A percentile compares a stretch with the other conserved stretches of the same genome.
Conservation (phyloP, 2,888 invertebrate species). For the Machimus atricapillus region DNA sequence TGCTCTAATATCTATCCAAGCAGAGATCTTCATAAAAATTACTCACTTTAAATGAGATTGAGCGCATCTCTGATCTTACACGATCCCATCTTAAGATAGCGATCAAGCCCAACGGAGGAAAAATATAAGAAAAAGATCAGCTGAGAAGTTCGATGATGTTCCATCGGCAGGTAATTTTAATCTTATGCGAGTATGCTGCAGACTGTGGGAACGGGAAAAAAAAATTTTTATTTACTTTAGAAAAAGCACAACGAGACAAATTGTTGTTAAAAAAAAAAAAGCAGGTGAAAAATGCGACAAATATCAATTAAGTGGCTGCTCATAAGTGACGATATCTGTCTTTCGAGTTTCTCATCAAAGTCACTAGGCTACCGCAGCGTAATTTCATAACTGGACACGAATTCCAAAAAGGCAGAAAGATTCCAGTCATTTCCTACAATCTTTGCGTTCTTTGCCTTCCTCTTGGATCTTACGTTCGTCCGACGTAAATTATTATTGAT, state of each 20-base stretch:
- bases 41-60: background rate
- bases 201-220: slow-evolving; percentile 23
- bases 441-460: background rate
- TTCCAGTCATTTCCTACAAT: background rate
- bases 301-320: background rate
- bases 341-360: background rate
- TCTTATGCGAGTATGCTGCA: background rate
- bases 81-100: background rate
- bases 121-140: background rate
- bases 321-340: background rate
- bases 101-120: background rate
- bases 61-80: background rate
- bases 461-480: background rate
- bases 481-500: background rate
- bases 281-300: background rate
- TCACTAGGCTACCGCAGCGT: background rate
- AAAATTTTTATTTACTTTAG: background rate
- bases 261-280: background rate
- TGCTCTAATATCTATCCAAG: background rate
- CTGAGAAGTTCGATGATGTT: background rate
- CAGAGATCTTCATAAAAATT: background rate
- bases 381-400: background rate
- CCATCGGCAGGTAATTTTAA: background rate
- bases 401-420: background rate
- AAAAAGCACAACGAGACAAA: background rate